Conservation (phyloP, 2,797 vertebrate genomes). For the Xenops minutus region DNA sequence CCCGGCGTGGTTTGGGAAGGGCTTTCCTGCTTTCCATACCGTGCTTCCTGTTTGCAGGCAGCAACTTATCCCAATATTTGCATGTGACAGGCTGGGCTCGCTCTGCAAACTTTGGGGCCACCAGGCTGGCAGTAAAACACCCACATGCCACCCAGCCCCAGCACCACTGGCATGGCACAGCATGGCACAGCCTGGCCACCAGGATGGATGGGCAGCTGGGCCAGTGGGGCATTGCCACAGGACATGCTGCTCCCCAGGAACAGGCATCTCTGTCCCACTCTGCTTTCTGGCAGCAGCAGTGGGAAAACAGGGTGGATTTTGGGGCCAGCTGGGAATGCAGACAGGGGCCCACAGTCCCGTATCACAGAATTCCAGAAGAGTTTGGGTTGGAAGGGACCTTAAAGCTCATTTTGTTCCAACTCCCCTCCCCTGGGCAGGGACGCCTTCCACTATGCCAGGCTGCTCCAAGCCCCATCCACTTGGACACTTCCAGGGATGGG, state of each 20-base stretch:
- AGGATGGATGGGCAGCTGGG: not conserved
- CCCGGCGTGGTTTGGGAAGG: not conserved
- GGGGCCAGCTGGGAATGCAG: not conserved
- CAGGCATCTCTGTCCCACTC: not conserved
- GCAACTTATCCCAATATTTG: not conserved
- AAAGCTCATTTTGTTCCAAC: not conserved
- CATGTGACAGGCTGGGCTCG: conserved; percentile 11
- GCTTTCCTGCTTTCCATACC: conserved; percentile 40
- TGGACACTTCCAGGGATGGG: not conserved
- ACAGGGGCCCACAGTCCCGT: fast-evolving
- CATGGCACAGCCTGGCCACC: not conserved
- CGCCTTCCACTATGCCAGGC: not conserved
- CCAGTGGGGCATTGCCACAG: fast-evolving
- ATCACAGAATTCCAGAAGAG: not conserved
- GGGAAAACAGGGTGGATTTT: not conserved
- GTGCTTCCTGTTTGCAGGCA: conserved; percentile 41
- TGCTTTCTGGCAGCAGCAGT: not conserved
- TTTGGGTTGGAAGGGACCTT: not conserved
- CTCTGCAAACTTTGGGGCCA: not conserved
- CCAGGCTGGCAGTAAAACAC: fast-evolving
- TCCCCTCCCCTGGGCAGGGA: not conserved
- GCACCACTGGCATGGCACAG: not conserved
- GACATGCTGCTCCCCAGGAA: not conserved
- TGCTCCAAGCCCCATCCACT: not conserved
- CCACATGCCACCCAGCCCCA: not conserved